Evolutionary conservation across 2,888 invertebrate genomes (phyloP), one percentile per base, ranked within the genome.

Genomic region (Noctuana brunneofusca): DNA sequence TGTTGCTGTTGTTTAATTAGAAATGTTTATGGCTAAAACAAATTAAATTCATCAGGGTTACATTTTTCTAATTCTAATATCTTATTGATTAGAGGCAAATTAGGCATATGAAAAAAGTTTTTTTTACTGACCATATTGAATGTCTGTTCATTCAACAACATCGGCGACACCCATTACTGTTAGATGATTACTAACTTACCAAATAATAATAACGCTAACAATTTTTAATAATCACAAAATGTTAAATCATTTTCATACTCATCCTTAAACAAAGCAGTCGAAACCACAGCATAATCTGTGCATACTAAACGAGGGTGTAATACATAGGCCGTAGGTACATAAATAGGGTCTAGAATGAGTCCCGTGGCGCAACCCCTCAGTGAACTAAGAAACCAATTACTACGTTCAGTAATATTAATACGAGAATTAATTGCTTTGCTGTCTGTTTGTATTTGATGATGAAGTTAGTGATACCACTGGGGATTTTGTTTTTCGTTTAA

Each of bases 321-420:
- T 50, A 63, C 62, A 63, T 63, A 50, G 38, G 50, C 30, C 32
- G 48, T 55, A 50, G 20, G 49, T 63, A 62, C 46, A 62, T 54
- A 53, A 32, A 53, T n/a, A 63, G 49, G 56, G 55, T 56, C 56
- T 63, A 63, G 62, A 62, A 62, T 41, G 62, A 62, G 68, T 65
- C 56, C 63, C 63, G 56, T 32, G 43, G 22, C 56, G 63, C 63
- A 43, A 56, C 63, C 63, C 63, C 55, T 63, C 63, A 48, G 16
- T 63, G 48, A 55, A 38, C 63, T 56, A 56, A 63, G 63, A 63
- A 63, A 63, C 56, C 63, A 63, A 63, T 63, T 56, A 63, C 63
- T 56, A 63, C 27, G 52, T 57, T 63, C 50, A 43, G 50, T 57
- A 63, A 63, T 63, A 63, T 63, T 63, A 56, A 63, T 57, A 52